Base-by-base conservation (phyloP, 1,140 invertebrate species). In the Parasteatoda tepidariorum region DNA sequence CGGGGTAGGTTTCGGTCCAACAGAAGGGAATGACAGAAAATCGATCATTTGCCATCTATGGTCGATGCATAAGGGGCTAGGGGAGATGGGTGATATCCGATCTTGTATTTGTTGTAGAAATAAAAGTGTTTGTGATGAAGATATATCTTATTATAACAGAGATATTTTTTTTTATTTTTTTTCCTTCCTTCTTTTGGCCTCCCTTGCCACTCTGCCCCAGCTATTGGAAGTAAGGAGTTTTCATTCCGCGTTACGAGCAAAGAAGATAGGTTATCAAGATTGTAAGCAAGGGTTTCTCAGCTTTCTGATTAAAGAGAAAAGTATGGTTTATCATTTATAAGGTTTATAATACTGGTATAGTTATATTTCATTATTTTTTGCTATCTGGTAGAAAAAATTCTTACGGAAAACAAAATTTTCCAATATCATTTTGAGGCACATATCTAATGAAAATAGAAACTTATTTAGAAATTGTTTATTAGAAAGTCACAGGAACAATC, bases 51-150 rank as follows among this genome's bases (percentile, higher is more conserved):
- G 38, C 57, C 62, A 64, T 67, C 64, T 68, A 55, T 79, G 28
- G 38, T 13, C 59, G 9, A 22, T n/a, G n/a, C n/a, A n/a, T n/a
- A n/a, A n/a, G n/a, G n/a, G n/a, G n/a, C n/a, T n/a, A n/a, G n/a
- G n/a, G n/a, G n/a, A n/a, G n/a, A n/a, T 26, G 31, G 34, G 74
- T 30, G 61, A 64, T 34, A 61, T 61, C 41, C 57, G 30, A 38
- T 54, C 38, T 28, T 3, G 66, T 79, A 79, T 79, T 79, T 79
- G 62, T 57, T 68, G 76, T 79, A 68, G 76, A 79, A 79, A 79
- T 67, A 79, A 79, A 79, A 79, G 76, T 68, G 62, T 68, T 79
- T 67, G 76, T 67, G 76, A 68, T 79, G 62, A 68, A 79, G 64
- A 79, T 67, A 54, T 79, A 68, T 79, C 76, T 68, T 68, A 79